phyloP scores from a whole-genome alignment of 1,140 invertebrate species.

The Scaptomyza montana region DNA sequence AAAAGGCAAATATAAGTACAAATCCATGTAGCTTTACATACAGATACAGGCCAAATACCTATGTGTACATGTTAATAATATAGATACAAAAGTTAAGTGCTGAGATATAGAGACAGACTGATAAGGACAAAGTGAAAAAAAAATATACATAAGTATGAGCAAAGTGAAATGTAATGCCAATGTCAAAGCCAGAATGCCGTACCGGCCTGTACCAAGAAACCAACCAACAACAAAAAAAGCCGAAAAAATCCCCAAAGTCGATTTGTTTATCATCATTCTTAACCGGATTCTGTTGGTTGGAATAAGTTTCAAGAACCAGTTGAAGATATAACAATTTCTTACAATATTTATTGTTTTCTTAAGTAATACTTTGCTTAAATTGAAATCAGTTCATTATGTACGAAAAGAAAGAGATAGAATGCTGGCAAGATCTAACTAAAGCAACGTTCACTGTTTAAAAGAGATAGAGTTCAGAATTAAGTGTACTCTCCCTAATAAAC shows the following conservation, averaged over 20 bases:
- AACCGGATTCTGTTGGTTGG: background rate
- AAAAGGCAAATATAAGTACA: background rate
- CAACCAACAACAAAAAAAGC: background rate
- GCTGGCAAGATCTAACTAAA: constrained; percentile 39
- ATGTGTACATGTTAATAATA: background rate
- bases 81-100: background rate
- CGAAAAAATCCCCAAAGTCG: background rate
- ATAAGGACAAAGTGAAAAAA: constrained; percentile 7
- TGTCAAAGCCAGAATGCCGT: constrained; percentile 33
- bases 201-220: background rate
- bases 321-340: constrained; percentile 2
- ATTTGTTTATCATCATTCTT: constrained; percentile 3
- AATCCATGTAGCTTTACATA: background rate
- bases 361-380: constrained; percentile 54
- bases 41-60: background rate
- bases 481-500: background rate
- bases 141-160: background rate
- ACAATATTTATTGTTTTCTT: constrained; percentile 55
- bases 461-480: background rate
- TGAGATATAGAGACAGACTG: background rate
- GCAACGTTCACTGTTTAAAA: constrained; percentile 9
- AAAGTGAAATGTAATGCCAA: constrained; percentile 50
- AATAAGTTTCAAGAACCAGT: background rate
- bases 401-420: constrained; percentile 23
- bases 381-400: constrained; percentile 69